Evolutionary conservation across 2,797 vertebrate species (phyloP).

Genomic region (Neoniphon sammara): DNA sequence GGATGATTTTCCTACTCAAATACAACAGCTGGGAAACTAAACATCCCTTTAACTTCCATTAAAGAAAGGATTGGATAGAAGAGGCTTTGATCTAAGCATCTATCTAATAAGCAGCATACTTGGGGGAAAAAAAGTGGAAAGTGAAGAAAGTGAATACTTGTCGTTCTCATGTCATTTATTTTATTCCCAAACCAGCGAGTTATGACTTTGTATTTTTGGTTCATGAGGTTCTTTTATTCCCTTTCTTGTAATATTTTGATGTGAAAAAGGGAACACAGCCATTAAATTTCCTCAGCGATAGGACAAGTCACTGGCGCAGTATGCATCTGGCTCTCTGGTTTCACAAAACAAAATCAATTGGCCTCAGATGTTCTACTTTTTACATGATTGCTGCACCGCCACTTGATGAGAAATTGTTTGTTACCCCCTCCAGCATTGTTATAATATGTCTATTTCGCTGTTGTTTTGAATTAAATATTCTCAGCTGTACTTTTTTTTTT

Average conservation of each 20-base stretch:
- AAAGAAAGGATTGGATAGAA: neutral
- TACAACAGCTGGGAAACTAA: neutral
- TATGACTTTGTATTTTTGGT: neutral
- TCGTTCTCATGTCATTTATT: too few species aligned
- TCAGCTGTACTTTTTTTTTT: neutral
- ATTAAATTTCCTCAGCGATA: neutral
- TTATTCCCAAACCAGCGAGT: too few species aligned
- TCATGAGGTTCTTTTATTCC: neutral
- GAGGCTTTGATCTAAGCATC: neutral
- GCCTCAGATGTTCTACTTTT: neutral
- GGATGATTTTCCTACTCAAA: neutral
- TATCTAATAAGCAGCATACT: neutral
- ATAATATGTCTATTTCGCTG: neutral
- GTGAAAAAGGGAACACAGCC: neutral
- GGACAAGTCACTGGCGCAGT: too few species aligned
- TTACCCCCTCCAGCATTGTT: neutral
- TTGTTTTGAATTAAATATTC: constrained; percentile 11
- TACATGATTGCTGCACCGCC: neutral
- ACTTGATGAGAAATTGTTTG: constrained; percentile 3
- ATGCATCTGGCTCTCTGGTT: too few species aligned
- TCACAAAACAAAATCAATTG: too few species aligned
- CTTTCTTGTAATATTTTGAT: neutral
- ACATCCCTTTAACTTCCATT: neutral
- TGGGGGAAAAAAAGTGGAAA: too few species aligned
- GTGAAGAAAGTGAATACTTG: too few species aligned